Percentiles rank a stretch among this genome's conserved stretches.
These are phyloP conservation scores for Sinopyrophorus schimmeli DNA, from an alignment of 2,888 invertebrate genomes.

Conservation along the genomic window DNA sequence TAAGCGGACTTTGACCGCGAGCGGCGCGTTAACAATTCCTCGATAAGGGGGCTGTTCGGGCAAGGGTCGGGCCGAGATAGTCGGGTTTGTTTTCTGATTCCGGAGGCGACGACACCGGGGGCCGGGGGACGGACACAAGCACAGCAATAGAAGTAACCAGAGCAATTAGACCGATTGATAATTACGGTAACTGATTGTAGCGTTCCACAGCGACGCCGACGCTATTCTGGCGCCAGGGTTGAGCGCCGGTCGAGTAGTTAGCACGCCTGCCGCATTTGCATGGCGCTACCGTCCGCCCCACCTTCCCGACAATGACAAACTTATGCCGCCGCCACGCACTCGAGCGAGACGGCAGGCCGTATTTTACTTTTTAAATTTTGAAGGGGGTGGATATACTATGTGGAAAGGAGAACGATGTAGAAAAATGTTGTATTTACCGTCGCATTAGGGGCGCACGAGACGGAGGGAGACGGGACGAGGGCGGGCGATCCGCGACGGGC, in stretches of 20 bases:
- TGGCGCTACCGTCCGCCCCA: constrained; percentile 51
- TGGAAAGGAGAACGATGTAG: constrained; percentile 42
- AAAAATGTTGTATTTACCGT: constrained; percentile 48
- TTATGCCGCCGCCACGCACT: constrained; percentile 38
- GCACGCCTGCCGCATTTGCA: constrained; percentile 57
- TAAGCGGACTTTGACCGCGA: background rate
- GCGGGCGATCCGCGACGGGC: constrained; percentile 40
- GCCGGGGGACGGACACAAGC: constrained; percentile 12
- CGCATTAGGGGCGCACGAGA: constrained; percentile 46
- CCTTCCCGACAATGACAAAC: constrained; percentile 45
- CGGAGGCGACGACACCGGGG: constrained; percentile 5
- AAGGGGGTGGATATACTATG: constrained; percentile 41
- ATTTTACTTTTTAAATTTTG: constrained; percentile 52
- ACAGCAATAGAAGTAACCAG: constrained; percentile 46
- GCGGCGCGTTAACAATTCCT: background rate
- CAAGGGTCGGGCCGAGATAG: background rate
- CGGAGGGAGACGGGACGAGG: constrained; percentile 37
- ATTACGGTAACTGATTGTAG: constrained; percentile 54
- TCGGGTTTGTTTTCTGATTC: constrained; percentile 10
- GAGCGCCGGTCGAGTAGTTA: constrained; percentile 56
- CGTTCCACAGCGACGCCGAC: constrained; percentile 54
- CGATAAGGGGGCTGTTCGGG: background rate
- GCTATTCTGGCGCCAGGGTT: constrained; percentile 54
- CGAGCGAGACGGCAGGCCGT: constrained; percentile 43
- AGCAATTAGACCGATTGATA: constrained; percentile 42